Evolutionary conservation across 2,888 invertebrate species (phyloP).

Genomic region (Dicyrtoma fusca): DNA sequence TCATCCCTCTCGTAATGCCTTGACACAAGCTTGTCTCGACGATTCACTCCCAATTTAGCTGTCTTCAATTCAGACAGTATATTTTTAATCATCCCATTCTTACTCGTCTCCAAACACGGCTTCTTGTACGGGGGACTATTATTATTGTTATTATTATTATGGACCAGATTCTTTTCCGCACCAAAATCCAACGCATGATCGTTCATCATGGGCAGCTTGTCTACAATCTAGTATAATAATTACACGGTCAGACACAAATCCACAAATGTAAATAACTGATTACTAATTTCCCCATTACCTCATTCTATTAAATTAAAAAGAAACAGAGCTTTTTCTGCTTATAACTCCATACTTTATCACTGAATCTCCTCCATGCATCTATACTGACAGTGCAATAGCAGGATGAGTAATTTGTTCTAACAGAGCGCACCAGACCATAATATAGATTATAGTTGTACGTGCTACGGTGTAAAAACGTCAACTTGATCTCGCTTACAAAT

Average conservation of each 20-base stretch:
- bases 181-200: constrained; percentile 26
- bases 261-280: constrained; percentile 15
- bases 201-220: constrained; percentile 28
- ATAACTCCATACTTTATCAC: too few relatives aligned
- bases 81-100: constrained; percentile 48
- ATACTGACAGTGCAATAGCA: too few relatives aligned
- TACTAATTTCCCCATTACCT: not conserved
- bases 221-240: constrained; percentile 34
- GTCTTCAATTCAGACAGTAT: constrained; percentile 52
- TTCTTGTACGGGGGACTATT: constrained; percentile 46
- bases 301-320: too few relatives aligned
- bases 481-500: constrained; percentile 36
- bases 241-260: constrained; percentile 5
- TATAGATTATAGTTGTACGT: constrained; percentile 12
- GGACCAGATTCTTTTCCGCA: constrained; percentile 22
- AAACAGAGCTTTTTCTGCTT: not conserved
- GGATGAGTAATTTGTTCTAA: not conserved
- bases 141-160: constrained; percentile 41
- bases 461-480: constrained; percentile 27
- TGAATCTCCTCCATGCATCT: too few relatives aligned
- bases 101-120: constrained; percentile 39
- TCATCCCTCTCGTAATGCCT: constrained; percentile 15
- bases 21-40: constrained; percentile 9
- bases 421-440: constrained; percentile 22
- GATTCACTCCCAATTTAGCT: constrained; percentile 40